These are phyloP conservation scores for Apamea anceps DNA, from an alignment of 2,888 invertebrate genomes.

Conservation along the genomic window DNA sequence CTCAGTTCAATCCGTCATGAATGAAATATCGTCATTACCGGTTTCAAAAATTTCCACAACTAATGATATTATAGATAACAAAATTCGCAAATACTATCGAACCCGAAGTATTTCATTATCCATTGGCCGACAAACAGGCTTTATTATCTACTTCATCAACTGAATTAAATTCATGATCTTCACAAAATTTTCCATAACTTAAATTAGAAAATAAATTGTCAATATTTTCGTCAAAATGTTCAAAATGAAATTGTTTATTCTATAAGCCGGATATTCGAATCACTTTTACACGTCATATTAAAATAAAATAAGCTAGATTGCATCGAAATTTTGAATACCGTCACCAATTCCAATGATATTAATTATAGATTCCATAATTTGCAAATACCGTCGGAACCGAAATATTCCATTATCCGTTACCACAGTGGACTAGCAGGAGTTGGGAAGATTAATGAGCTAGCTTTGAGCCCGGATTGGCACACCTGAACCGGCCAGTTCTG, in stretches of 20 bases:
- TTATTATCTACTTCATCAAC: constrained; percentile 4
- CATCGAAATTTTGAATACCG: neutral
- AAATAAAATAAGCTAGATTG: neutral
- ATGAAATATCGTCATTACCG: neutral
- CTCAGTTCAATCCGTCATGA: neutral
- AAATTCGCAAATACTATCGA: constrained; percentile 38
- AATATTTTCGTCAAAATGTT: neutral
- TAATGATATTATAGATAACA: constrained; percentile 28
- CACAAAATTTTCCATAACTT: neutral
- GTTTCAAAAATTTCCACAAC: neutral
- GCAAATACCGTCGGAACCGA: constrained; percentile 45
- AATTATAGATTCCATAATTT: constrained; percentile 46
- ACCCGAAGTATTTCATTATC: neutral
- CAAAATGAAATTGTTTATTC: no score
- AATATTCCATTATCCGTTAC: constrained; percentile 63
- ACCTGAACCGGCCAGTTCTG: constrained; percentile 72
- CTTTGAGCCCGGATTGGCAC: constrained; percentile 76
- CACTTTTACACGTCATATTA: neutral
- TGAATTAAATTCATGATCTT: neutral
- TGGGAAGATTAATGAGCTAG: constrained; percentile 83
- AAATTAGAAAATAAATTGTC: neutral
- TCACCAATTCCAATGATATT: constrained; percentile 31
- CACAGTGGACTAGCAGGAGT: constrained; percentile 63
- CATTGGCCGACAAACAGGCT: constrained; percentile 6
- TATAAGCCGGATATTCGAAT: no score